These are phyloP conservation scores for Apotomis capreana DNA, from an alignment of 2,888 invertebrate genomes.

Conservation along the genomic window DNA sequence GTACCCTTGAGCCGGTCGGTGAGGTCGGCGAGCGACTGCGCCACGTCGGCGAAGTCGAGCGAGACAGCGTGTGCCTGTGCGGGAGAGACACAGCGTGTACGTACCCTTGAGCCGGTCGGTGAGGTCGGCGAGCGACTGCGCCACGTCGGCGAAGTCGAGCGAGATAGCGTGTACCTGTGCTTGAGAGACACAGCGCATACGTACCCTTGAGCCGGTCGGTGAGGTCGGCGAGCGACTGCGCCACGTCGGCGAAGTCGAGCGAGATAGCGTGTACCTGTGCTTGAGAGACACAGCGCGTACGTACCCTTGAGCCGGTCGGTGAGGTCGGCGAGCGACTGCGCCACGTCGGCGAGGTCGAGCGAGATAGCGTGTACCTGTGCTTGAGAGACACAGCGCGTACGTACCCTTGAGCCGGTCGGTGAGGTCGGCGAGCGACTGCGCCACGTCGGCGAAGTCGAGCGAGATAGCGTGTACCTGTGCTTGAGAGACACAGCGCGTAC, in stretches of 20 bases:
- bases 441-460: slow-evolving; percentile 89
- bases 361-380: slow-evolving; percentile 48
- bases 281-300: slow-evolving; percentile 41
- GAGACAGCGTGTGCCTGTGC: slow-evolving; percentile 87
- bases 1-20: slow-evolving; percentile 55
- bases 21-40: slow-evolving; percentile 51
- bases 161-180: slow-evolving; percentile 92
- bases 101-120: slow-evolving; percentile 60
- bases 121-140: slow-evolving; percentile 51
- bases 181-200: slow-evolving; percentile 78
- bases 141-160: slow-evolving; percentile 89
- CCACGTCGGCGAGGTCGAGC: slow-evolving; percentile 94
- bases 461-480: slow-evolving; percentile 92
- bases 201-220: background rate
- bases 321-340: slow-evolving; percentile 51
- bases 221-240: background rate
- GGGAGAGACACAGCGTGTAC: background rate
- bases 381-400: background rate
- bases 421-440: slow-evolving; percentile 51
- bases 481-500: slow-evolving; percentile 78
- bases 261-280: slow-evolving; percentile 47
- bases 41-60: slow-evolving; percentile 94
- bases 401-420: slow-evolving; percentile 60
- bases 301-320: slow-evolving; percentile 55
- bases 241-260: slow-evolving; percentile 89